Base-by-base conservation (phyloP, 64 coral and sea anemone genomes). In the Porites australiensis region DNA sequence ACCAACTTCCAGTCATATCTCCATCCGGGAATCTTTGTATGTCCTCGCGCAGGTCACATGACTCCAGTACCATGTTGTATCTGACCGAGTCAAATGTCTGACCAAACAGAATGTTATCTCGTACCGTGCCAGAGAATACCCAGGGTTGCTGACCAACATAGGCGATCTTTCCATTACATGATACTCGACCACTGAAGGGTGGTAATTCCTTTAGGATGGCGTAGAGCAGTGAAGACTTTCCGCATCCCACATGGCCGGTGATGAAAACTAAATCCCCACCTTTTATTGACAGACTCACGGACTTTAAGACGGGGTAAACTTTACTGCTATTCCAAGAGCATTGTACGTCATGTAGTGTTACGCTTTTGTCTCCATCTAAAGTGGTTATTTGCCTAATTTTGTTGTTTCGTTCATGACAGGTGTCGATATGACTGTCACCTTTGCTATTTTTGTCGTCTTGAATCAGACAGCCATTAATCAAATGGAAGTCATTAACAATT, bases 101-200 rank as follows among this genome's bases (percentile, higher is more conserved):
- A 46, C 85, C 85, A 23, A 88, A 88, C 3, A 88, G 50, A 58
- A 88, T 88, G 27, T 88, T 88, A 70, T 69, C 55, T 19, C 64
- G 65, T 72, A 88, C 63, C 13, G 85, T 88, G 7, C 85, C 85
- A 14, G 85, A 88, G 45, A 88, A 88, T 45, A 88, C 85, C 85
- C 85, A 88, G 48, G 85, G 85, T 4, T 69, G 20, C 50, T 88
- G 85, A 4, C 65, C 70, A 3, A 88, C 85, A 18, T 88, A 69
- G 15, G 68, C 85, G 13, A 88, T 53, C 27, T 73, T 88, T 2
- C 85, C 85, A 16, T 12, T 58, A 9, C 63, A 73, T 13, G 70
- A 71, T 4, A 88, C 63, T 19, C 23, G 70, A 3, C 85, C 85
- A 9, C 48, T 72, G 5, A 20, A 71, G 64, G 57, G 6, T 6